Evolutionary conservation across 2,113 vertebrate species (phyloP), one percentile per base, ranked within the genome.

Genomic region (Chamaea fasciata): DNA sequence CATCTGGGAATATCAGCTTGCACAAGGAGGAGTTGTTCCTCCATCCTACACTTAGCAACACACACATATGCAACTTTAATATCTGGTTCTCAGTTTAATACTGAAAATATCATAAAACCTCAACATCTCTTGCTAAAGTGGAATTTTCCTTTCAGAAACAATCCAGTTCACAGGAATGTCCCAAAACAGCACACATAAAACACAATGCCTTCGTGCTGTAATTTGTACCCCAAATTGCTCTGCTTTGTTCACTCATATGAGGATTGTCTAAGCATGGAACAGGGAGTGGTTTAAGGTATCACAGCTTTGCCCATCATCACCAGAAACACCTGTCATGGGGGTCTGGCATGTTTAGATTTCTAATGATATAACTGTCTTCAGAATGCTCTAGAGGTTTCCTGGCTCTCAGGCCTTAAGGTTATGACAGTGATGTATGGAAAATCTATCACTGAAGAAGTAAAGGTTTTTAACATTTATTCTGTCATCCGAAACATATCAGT

Each of bases 401-500:
- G 74, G 31, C 41, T 91, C 87, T 84, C 49, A 75, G 73, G 74
- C 73, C 65, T 95, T 82, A 75, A 91, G 77, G 65, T 82, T 96
- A 68, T 80, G 87, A 78, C 91, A 91, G 89, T 87, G 87, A 96
- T 89, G 18, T 84, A 89, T 89, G 76, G 74, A 84, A 97, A 96
- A 89, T 89, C 69, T 68, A 11, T 90, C 49, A 63, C 55, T 75
- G 47, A 70, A 90, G 60, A 94, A 83, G 68, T 87, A 71, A 87
- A 87, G 17, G 26, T n/a, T 94, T 94, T 94, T 71, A 75, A 84
- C 47, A 64, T 89, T 87, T 92, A 56, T 94, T 95, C 69, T 82
- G 44, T 76, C 64, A 87, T 84, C n/a, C 9, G 6, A 75, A n/a
- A 82, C 18, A 8, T 52, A n/a, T 8, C 37, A 5, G 55, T 33